phyloP scores from a whole-genome alignment of 2,797 vertebrate genomes.

The Poeciliopsis gracilis region DNA sequence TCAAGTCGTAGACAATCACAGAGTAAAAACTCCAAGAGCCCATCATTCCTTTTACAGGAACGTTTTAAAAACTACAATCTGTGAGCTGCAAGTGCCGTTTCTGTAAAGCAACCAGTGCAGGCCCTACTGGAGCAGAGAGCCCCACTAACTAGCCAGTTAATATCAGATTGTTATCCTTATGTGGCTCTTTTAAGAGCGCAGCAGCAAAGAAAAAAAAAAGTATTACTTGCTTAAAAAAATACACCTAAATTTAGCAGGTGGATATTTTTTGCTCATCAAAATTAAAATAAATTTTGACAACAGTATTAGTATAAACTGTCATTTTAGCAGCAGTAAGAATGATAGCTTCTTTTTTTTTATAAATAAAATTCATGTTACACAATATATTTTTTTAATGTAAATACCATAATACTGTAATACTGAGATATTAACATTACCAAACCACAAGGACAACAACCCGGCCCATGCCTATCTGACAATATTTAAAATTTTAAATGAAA shows the following conservation, averaged over 20 bases:
- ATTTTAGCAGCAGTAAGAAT: neutral
- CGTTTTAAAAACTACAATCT: neutral
- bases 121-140: neutral
- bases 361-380: neutral
- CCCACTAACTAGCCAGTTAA: neutral
- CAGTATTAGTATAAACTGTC: neutral
- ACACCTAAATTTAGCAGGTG: neutral
- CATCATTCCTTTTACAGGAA: neutral
- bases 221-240: neutral
- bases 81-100: neutral
- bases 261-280: neutral
- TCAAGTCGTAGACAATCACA: neutral
- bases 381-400: neutral
- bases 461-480: constrained; percentile 18
- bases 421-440: neutral
- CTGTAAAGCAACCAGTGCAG: neutral
- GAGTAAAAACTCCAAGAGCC: neutral
- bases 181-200: neutral
- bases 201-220: neutral
- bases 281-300: neutral
- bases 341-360: neutral
- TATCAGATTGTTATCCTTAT: neutral
- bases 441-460: neutral
- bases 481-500: neutral
- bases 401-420: neutral